These are phyloP conservation scores for Xylocampa areola DNA, from an alignment of 2,888 invertebrate species.

Conservation along the genomic window DNA sequence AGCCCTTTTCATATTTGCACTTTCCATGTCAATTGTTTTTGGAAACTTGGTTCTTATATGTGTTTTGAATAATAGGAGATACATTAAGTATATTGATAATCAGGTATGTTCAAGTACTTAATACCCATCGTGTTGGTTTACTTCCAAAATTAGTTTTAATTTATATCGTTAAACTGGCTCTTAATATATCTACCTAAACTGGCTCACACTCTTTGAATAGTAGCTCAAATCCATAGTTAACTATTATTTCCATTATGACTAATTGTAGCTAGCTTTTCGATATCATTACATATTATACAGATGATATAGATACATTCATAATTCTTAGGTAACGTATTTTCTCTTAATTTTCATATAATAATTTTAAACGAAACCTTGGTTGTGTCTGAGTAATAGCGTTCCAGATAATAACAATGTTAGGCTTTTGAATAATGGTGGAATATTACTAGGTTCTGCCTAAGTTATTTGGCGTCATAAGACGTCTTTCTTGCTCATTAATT, in stretches of 20 bases:
- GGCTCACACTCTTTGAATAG: too few species aligned
- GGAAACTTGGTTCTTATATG: slow-evolving; percentile 95
- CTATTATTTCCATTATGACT: too few species aligned
- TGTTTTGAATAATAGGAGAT: slow-evolving; percentile 95
- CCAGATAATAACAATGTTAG: slow-evolving; percentile 37
- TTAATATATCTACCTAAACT: too few species aligned
- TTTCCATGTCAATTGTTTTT: slow-evolving; percentile 94
- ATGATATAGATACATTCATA: too few species aligned
- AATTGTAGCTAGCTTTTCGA: too few species aligned
- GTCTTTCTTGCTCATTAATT: slow-evolving; percentile 55
- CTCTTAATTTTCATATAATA: slow-evolving; percentile 20
- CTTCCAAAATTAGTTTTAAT: too few species aligned
- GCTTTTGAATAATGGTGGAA: slow-evolving; percentile 34
- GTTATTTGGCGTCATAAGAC: slow-evolving; percentile 48
- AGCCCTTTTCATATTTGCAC: slow-evolving; percentile 93
- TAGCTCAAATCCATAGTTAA: too few species aligned
- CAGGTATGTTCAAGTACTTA: slow-evolving; percentile 90
- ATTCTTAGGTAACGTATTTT: slow-evolving; percentile 1
- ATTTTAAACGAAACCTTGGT: slow-evolving; percentile 19
- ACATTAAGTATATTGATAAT: slow-evolving; percentile 95
- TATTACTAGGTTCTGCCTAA: slow-evolving; percentile 41
- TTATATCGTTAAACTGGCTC: too few species aligned
- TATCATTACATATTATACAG: too few species aligned
- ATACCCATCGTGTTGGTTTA: too few species aligned
- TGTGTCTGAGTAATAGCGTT: slow-evolving; percentile 36